These are phyloP conservation scores for Melanotaenia boesemani DNA, from an alignment of 2,797 vertebrate genomes.

Conservation along the genomic window DNA sequence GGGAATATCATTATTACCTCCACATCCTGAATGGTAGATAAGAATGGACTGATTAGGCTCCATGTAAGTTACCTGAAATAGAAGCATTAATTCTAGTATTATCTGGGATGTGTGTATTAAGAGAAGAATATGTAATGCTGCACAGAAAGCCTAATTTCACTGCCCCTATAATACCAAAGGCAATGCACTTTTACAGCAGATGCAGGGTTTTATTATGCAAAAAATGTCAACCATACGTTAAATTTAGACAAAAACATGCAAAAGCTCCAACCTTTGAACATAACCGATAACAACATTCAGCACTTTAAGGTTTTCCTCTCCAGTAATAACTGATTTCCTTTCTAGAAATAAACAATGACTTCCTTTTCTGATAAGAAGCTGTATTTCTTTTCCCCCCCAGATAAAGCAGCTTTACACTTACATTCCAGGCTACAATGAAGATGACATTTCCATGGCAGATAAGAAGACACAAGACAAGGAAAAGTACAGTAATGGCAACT, in stretches of 20 bases:
- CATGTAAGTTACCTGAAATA: constrained; percentile 12
- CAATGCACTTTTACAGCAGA: neutral
- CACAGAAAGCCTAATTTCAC: neutral
- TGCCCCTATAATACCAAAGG: neutral
- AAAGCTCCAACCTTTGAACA: constrained; percentile 3
- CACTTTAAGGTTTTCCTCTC: constrained; percentile 8
- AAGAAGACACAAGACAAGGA: neutral
- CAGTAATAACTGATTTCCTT: constrained; percentile 21
- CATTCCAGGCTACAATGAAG: constrained; percentile 3
- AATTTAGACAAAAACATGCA: neutral
- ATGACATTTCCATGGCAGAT: constrained; percentile 20
- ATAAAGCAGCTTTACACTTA: constrained; percentile 1
- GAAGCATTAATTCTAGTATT: constrained; percentile 4
- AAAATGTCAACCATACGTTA: neutral
- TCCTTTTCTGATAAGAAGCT: constrained; percentile 7
- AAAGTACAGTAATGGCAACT: constrained; percentile 1
- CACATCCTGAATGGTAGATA: neutral
- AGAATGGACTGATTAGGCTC: neutral
- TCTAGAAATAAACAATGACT: constrained; percentile 15
- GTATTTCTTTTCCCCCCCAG: neutral
- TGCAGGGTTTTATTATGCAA: neutral
- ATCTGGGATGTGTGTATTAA: neutral
- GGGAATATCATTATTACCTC: constrained; percentile 5
- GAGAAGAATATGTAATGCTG: neutral
- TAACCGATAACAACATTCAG: neutral